Evolutionary conservation across 2,113 vertebrate genomes (phyloP).

Genomic region (Cyanoramphus novaezelandiae): DNA sequence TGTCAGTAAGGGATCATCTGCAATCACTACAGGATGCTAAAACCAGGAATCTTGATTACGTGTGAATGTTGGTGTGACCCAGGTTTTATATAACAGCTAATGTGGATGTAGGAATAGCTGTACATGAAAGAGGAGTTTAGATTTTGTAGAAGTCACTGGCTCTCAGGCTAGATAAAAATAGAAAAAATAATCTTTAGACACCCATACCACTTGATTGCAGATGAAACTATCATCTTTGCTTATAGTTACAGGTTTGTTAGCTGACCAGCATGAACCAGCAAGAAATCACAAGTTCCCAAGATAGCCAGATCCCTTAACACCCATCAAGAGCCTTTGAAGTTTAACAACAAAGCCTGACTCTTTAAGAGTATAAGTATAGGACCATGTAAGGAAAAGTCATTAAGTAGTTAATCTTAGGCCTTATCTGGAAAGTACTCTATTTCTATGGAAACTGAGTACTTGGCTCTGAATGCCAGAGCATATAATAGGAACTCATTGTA

Average conservation of each 20-base stretch:
- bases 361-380: background rate
- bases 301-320: background rate
- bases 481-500: background rate
- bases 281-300: background rate
- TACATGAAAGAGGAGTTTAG: background rate
- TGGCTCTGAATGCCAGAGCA: background rate
- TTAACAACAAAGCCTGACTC: background rate
- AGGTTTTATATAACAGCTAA: background rate
- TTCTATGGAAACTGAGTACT: conserved; percentile 1
- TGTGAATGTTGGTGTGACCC: rapidly evolving
- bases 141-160: background rate
- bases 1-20: background rate
- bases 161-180: background rate
- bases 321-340: background rate
- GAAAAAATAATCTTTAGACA: background rate
- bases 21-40: background rate
- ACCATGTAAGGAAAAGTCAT: background rate
- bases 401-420: background rate
- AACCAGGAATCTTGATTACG: background rate
- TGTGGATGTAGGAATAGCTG: background rate
- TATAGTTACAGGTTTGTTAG: background rate
- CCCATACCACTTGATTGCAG: background rate
- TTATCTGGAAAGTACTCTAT: conserved; percentile 12
- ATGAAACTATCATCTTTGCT: background rate
- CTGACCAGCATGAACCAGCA: background rate